Evolutionary conservation across 2,888 invertebrate species (phyloP).

Genomic region (Frankliniella fusca): DNA sequence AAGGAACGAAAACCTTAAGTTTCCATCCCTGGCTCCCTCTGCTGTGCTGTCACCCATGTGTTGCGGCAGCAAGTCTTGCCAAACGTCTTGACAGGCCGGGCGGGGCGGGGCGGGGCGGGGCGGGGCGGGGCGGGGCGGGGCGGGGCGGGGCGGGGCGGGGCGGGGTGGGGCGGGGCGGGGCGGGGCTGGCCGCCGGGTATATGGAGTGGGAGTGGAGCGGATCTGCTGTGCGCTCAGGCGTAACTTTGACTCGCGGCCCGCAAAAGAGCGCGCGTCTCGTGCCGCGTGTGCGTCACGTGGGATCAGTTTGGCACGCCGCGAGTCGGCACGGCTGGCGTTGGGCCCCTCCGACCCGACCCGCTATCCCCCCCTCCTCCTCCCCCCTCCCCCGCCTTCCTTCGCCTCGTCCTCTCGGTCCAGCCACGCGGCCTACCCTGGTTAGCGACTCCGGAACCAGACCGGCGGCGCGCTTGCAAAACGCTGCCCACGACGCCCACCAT

Average conservation of each 20-base stretch:
- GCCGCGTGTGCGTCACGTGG: not conserved
- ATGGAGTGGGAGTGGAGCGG: too few species aligned
- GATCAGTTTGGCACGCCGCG: not conserved
- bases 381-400: constrained; percentile 42
- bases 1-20: too few species aligned
- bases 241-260: too few species aligned
- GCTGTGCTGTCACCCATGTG: not conserved
- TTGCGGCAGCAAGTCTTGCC: too few species aligned
- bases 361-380: too few species aligned
- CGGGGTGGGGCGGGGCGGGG: too few species aligned
- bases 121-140: too few species aligned
- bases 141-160: too few species aligned
- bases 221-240: not conserved
- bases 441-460: constrained; percentile 10
- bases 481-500: constrained; percentile 37
- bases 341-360: constrained; percentile 33
- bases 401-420: constrained; percentile 37
- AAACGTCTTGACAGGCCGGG: not conserved
- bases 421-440: not conserved
- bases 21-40: too few species aligned
- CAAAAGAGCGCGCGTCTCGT: not conserved
- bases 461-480: constrained; percentile 41
- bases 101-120: not conserved
- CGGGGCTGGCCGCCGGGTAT: constrained; percentile 33
- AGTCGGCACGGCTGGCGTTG: not conserved